Evolutionary conservation across 1,140 invertebrate genomes (phyloP).

Genomic region (Teleopsis dalmanni): DNA sequence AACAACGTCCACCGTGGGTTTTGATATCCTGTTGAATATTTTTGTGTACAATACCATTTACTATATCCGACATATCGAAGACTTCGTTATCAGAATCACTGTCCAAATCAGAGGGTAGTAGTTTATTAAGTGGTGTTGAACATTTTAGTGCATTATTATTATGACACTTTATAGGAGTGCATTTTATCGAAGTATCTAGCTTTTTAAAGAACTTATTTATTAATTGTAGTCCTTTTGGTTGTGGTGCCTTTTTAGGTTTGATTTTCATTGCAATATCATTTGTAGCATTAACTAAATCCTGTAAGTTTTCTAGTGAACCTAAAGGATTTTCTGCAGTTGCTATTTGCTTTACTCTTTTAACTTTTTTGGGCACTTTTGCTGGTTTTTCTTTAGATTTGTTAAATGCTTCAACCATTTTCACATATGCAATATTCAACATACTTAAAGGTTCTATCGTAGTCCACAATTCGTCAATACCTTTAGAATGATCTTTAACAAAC

Average conservation of each 20-base stretch:
- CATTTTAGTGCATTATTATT: constrained; percentile 17
- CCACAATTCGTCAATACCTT: constrained; percentile 48
- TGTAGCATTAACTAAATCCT: constrained; percentile 24
- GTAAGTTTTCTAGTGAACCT: constrained; percentile 31
- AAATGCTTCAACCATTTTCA: constrained; percentile 55
- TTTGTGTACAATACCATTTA: constrained; percentile 50
- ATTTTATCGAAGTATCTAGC: constrained; percentile 10
- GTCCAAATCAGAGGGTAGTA: constrained; percentile 26
- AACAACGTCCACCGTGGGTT: constrained; percentile 20
- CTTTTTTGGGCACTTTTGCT: constrained; percentile 30
- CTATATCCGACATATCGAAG: constrained; percentile 53
- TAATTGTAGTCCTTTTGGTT: constrained; percentile 29
- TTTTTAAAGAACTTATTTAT: constrained; percentile 41
- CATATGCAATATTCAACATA: constrained; percentile 58
- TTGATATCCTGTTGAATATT: constrained; percentile 20
- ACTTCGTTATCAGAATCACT: constrained; percentile 41
- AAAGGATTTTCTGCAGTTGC: constrained; percentile 24
- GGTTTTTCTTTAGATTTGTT: constrained; percentile 50
- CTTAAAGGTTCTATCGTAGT: constrained; percentile 61
- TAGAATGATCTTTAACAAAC: constrained; percentile 33
- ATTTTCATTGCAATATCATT: constrained; percentile 15
- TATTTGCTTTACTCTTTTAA: constrained; percentile 46
- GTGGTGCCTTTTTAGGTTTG: neutral
- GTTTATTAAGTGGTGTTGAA: constrained; percentile 31
- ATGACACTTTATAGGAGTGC: constrained; percentile 14